phyloP scores from a whole-genome alignment of 2,888 invertebrate species.

The Aquatica leii region DNA sequence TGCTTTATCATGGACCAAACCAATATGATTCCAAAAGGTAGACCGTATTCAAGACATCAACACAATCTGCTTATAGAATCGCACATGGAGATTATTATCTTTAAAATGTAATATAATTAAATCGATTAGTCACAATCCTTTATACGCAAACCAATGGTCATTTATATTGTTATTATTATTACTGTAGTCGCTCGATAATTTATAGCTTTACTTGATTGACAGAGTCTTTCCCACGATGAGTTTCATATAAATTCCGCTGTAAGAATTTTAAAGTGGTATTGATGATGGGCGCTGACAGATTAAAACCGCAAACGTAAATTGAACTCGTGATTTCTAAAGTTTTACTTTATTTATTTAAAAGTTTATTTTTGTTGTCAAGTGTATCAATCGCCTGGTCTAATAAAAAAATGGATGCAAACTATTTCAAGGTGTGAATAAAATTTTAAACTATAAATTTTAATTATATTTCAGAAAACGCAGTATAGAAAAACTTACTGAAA shows the following conservation, averaged over 20 bases:
- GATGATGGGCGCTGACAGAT: slow-evolving; percentile 5
- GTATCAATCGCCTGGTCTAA: too few relatives aligned
- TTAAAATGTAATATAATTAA: not conserved
- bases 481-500: too few relatives aligned
- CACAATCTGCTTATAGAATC: too few relatives aligned
- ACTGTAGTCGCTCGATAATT: not conserved
- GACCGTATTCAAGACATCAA: slow-evolving; percentile 26
- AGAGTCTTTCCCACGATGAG: not conserved
- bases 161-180: not conserved
- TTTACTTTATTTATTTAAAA: not conserved
- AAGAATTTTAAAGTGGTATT: not conserved
- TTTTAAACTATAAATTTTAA: too few relatives aligned
- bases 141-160: not conserved
- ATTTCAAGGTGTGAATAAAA: too few relatives aligned
- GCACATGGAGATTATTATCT: too few relatives aligned
- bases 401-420: too few relatives aligned
- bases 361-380: not conserved
- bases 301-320: slow-evolving; percentile 8
- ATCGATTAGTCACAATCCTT: too few relatives aligned
- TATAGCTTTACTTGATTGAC: not conserved
- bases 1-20: slow-evolving; percentile 50
- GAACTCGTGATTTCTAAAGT: not conserved
- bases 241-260: not conserved
- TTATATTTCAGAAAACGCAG: too few relatives aligned
- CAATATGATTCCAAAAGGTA: slow-evolving; percentile 51